phyloP scores from a whole-genome alignment of 2,797 vertebrate species.

The Apodemus agrarius region DNA sequence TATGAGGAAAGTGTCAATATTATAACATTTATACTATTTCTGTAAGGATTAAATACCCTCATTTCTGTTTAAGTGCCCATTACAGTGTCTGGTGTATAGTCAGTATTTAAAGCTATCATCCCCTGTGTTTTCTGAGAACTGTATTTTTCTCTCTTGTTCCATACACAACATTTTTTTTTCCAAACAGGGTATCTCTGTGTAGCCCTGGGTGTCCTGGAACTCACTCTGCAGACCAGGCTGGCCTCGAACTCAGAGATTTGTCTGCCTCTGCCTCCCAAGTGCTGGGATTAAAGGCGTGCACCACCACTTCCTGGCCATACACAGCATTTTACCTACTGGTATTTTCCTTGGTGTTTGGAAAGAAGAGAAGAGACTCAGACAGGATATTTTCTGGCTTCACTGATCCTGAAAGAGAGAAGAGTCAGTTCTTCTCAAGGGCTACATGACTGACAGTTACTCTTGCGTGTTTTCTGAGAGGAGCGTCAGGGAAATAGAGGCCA shows the following conservation, averaged over 20 bases:
- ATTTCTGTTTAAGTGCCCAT: not conserved
- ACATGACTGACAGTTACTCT: not conserved
- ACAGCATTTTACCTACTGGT: constrained; percentile 18
- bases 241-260: no score
- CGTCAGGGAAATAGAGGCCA: not conserved
- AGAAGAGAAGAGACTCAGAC: not conserved
- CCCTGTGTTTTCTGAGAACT: not conserved
- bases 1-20: not conserved
- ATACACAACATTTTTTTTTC: constrained; percentile 34
- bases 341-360: constrained; percentile 51
- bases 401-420: constrained; percentile 58
- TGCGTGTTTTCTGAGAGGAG: not conserved
- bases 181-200: no score
- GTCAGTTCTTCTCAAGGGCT: constrained; percentile 44
- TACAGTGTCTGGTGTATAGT: not conserved
- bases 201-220: no score
- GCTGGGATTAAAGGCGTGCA: no score
- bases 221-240: no score
- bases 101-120: not conserved
- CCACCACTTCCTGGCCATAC: not conserved
- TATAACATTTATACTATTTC: not conserved
- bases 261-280: no score
- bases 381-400: constrained; percentile 21
- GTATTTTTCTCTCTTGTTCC: not conserved
- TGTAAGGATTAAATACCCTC: not conserved